Conservation (phyloP, 2,113 vertebrate species). For the Donacobius atricapilla region DNA sequence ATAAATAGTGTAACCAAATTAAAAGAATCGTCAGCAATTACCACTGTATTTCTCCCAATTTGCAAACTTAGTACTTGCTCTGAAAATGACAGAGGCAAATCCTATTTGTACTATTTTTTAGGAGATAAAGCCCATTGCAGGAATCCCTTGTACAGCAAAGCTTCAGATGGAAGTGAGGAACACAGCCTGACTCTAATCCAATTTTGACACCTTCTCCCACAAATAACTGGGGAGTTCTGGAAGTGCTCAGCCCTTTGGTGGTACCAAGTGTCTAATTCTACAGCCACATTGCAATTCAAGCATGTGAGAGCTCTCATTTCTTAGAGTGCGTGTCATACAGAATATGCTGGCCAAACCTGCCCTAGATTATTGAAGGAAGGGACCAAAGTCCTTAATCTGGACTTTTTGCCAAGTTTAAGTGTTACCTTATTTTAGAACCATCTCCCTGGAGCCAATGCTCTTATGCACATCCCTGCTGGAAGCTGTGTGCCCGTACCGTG, state of each 20-base stretch:
- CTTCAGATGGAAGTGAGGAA: not conserved
- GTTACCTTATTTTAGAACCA: not conserved
- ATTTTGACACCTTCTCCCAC: not conserved
- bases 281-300: not conserved
- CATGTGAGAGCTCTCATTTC: not conserved
- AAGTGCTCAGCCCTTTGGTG: not conserved
- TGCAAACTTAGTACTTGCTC: not conserved
- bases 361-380: not conserved
- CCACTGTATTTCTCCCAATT: not conserved
- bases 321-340: not conserved
- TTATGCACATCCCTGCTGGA: not conserved
- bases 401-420: not conserved
- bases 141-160: not conserved
- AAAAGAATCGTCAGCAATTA: not conserved
- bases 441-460: not conserved
- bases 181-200: not conserved
- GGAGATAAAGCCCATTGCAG: not conserved
- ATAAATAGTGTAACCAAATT: not conserved
- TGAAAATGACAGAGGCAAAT: conserved; percentile 17
- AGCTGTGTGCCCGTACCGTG: not conserved
- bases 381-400: not conserved
- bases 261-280: not conserved
- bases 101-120: not conserved
- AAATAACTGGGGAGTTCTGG: not conserved
- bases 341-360: not conserved